Conservation (phyloP, 2,888 invertebrate genomes). For the Sarcophaga carnaria region DNA sequence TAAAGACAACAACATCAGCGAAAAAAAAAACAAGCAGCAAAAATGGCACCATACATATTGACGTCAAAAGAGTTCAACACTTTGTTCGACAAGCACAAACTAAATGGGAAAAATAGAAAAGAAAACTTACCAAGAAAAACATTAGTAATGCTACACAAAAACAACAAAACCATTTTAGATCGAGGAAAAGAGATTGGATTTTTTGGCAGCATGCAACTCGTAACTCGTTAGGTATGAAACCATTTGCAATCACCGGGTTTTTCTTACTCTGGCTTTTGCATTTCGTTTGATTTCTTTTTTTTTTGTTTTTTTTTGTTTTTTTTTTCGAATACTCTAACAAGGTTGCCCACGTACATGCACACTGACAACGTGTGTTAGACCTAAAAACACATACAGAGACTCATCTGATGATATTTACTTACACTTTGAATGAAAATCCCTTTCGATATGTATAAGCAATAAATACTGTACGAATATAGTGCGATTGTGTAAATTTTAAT, state of each 20-base stretch:
- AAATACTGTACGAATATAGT: too few species aligned
- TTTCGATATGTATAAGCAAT: too few species aligned
- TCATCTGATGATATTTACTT: too few species aligned
- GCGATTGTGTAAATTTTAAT: too few species aligned
- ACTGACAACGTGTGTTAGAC: too few species aligned
- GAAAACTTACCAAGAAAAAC: background rate
- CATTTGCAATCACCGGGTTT: constrained; percentile 41
- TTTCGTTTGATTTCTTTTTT: background rate
- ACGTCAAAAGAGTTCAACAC: constrained; percentile 46
- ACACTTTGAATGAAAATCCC: too few species aligned
- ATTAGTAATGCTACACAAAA: background rate
- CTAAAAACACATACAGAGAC: too few species aligned
- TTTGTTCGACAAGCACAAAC: background rate
- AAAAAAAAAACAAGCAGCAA: background rate
- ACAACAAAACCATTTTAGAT: constrained; percentile 33
- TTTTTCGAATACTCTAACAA: background rate
- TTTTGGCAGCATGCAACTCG: constrained; percentile 57
- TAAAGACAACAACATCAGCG: background rate
- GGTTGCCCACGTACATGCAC: too few species aligned
- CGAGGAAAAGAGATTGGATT: background rate
- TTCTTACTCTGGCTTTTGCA: background rate
- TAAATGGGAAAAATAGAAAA: background rate
- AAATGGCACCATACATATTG: constrained; percentile 56
- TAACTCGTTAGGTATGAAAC: constrained; percentile 54
- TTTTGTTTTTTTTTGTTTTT: background rate